These are phyloP conservation scores for Nomada goodeniana DNA, from an alignment of 2,888 invertebrate species.

Conservation along the genomic window DNA sequence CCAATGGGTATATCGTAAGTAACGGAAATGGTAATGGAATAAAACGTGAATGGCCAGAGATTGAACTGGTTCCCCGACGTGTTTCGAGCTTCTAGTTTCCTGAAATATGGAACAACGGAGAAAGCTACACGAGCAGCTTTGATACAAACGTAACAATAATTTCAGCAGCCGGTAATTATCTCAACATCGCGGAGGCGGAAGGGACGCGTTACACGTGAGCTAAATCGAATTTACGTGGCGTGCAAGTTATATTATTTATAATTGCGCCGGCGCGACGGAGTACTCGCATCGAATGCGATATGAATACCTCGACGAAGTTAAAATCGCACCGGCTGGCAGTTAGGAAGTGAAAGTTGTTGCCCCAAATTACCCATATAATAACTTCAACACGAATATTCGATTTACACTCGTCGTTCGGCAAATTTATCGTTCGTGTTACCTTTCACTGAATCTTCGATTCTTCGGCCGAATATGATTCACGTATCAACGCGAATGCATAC, in stretches of 20 bases:
- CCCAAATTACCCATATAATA: neutral
- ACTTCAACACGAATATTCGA: neutral
- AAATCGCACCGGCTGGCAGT: constrained; percentile 2
- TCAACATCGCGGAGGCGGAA: constrained; percentile 57
- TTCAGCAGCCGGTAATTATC: constrained; percentile 50
- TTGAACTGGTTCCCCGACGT: no score
- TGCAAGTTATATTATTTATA: constrained; percentile 66
- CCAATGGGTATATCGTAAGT: no score
- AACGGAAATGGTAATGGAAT: neutral
- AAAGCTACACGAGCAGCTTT: neutral
- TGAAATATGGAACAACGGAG: neutral
- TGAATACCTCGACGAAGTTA: constrained; percentile 41
- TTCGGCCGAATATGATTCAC: neutral
- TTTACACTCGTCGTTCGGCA: neutral
- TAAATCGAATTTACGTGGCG: constrained; percentile 49
- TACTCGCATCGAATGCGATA: constrained; percentile 36
- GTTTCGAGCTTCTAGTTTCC: neutral
- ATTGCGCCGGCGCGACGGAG: constrained; percentile 37
- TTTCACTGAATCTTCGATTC: neutral
- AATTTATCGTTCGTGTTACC: neutral
- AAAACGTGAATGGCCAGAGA: neutral
- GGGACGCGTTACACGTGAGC: constrained; percentile 65
- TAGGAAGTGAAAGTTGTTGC: constrained; percentile 3
- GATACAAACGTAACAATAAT: constrained; percentile 34
- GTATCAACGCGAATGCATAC: neutral